Evolutionary conservation across 2,888 invertebrate genomes (phyloP).

Genomic region (Eulithis prunata): DNA sequence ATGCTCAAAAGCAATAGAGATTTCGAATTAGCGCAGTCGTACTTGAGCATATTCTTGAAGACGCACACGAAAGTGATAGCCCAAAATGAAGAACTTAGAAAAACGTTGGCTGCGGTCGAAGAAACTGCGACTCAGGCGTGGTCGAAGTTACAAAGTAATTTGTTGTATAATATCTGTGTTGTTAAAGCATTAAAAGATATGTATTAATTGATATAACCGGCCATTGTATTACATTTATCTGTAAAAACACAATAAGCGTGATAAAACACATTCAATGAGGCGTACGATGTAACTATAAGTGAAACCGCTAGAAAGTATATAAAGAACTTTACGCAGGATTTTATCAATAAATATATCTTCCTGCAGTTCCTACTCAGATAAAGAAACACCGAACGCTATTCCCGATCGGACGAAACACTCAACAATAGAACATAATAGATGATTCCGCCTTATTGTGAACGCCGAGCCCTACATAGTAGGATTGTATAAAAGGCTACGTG

Average conservation of each 20-base stretch:
- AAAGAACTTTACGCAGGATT: constrained; percentile 38
- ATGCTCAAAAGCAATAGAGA: constrained; percentile 90
- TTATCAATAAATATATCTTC: constrained; percentile 31
- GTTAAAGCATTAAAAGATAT: constrained; percentile 89
- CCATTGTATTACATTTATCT: constrained; percentile 6
- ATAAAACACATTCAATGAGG: background rate
- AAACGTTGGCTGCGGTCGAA: constrained; percentile 83
- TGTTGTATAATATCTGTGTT: constrained; percentile 90
- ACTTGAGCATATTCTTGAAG: constrained; percentile 94
- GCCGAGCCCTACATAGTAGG: constrained; percentile 48
- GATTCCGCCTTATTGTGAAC: constrained; percentile 62
- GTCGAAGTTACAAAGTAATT: constrained; percentile 87
- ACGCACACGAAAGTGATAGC: constrained; percentile 87
- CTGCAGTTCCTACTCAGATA: constrained; percentile 26
- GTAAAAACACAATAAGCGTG: background rate
- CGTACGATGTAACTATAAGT: background rate
- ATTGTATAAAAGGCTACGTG: constrained; percentile 58
- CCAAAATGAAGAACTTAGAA: constrained; percentile 80
- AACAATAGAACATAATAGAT: constrained; percentile 67
- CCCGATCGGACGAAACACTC: constrained; percentile 45
- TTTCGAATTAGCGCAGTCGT: constrained; percentile 96
- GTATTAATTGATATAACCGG: constrained; percentile 51
- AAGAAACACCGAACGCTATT: constrained; percentile 48
- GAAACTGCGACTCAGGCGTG: constrained; percentile 86
- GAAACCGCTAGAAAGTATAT: background rate